A percentile compares a stretch with the other conserved stretches of the same genome.
Evolutionary conservation across 2,113 vertebrate genomes (phyloP).

Genomic region (Peromyscus polionotus): DNA sequence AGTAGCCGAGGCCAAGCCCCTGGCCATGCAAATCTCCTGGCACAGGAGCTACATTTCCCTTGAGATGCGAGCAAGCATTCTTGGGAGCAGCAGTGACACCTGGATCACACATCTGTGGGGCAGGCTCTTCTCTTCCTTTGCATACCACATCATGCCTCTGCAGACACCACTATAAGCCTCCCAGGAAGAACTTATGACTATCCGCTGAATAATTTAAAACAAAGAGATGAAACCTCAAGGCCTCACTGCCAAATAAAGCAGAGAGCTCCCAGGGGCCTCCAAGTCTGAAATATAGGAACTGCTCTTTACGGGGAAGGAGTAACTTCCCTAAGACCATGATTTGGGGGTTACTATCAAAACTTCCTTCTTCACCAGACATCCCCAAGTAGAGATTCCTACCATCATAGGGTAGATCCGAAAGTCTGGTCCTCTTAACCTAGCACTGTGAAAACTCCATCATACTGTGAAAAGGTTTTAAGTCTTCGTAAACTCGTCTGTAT

Average conservation of each 20-base stretch:
- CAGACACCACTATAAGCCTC: constrained; percentile 38
- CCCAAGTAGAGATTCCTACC: background rate
- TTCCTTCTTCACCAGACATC: background rate
- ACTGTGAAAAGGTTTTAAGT: background rate
- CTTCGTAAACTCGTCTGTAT: background rate
- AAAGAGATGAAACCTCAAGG: constrained; percentile 59
- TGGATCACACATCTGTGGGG: background rate
- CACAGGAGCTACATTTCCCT: background rate
- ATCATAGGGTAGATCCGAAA: background rate
- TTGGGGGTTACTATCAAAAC: background rate
- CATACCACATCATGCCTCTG: constrained; percentile 21
- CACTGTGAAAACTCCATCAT: background rate
- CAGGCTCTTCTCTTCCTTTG: constrained; percentile 29
- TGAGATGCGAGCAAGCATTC: background rate
- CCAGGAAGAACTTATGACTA: constrained; percentile 55
- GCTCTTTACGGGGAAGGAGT: background rate
- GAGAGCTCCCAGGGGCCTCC: background rate
- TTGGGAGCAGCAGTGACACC: background rate
- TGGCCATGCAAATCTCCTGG: background rate
- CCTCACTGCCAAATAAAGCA: constrained; percentile 30
- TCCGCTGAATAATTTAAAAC: constrained; percentile 73
- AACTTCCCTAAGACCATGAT: background rate
- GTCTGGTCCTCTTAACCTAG: background rate
- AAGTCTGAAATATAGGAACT: constrained; percentile 17
- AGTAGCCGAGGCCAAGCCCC: background rate